Percentiles rank a stretch among this genome's conserved stretches.
These are phyloP conservation scores for Nothocercus nigrocapillus DNA, from an alignment of 2,113 vertebrate genomes.

Conservation along the genomic window DNA sequence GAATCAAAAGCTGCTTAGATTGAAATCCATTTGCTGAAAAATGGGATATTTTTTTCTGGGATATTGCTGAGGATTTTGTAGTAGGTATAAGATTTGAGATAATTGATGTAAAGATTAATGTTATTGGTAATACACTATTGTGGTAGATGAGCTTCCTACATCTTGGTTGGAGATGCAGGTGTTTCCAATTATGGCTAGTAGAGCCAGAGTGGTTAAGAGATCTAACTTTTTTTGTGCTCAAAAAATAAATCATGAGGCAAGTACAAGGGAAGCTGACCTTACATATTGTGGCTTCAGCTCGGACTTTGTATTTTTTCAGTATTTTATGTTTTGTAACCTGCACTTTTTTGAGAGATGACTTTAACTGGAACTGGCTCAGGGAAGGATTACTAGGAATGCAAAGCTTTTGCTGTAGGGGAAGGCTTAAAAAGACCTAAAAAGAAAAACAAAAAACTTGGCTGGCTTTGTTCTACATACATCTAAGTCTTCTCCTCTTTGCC, in stretches of 20 bases:
- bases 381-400: background rate
- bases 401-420: background rate
- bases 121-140: accelerated
- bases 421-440: background rate
- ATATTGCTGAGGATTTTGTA: background rate
- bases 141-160: background rate
- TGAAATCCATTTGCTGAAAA: background rate
- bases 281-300: background rate
- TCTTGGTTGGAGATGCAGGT: accelerated
- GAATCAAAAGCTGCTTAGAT: background rate
- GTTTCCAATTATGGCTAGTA: background rate
- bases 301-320: background rate
- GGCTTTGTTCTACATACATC: background rate
- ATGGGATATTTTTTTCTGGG: background rate
- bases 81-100: background rate
- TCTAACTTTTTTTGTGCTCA: background rate
- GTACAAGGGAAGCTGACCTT: background rate
- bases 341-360: background rate
- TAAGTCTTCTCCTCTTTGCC: background rate
- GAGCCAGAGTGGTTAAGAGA: background rate
- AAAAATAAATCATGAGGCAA: background rate
- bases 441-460: background rate
- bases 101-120: background rate
- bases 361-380: background rate
- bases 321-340: background rate